These are phyloP conservation scores for Sycon ciliatum DNA, from an alignment of 37 sponge, comb jelly and placozoan species.

Conservation along the genomic window DNA sequence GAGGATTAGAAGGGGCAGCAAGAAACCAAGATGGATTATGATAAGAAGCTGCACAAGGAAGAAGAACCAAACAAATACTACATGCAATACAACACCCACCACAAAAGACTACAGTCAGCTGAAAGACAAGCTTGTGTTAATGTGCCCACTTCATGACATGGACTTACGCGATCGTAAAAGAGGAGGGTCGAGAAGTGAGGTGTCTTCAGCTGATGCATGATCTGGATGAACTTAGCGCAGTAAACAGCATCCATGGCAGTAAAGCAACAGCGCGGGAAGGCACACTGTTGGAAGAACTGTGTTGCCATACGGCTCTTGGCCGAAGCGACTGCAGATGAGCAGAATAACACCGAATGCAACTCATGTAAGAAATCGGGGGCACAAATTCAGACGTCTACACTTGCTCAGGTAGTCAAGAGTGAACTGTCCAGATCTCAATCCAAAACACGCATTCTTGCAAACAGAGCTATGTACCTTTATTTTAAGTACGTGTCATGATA, in stretches of 20 bases:
- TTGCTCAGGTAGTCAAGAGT: no score
- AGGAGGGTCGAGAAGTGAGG: conserved; percentile 95
- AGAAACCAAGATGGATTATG: no score
- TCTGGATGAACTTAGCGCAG: conserved; percentile 81
- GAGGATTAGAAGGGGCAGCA: no score
- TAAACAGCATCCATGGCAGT: conserved; percentile 81
- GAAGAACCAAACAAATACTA: neutral
- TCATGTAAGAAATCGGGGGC: no score
- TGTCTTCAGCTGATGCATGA: conserved; percentile 67
- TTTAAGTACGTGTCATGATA: no score
- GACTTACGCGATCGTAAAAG: conserved; percentile 79
- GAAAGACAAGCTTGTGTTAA: no score
- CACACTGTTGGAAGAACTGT: conserved; percentile 90
- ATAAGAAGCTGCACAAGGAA: no score
- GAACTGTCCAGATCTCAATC: no score
- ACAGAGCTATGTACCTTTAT: no score
- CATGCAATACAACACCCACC: neutral
- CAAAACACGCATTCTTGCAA: no score
- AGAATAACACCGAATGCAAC: neutral
- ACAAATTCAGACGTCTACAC: no score
- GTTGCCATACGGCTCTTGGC: conserved; percentile 71
- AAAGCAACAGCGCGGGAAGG: conserved; percentile 87
- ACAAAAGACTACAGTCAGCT: neutral
- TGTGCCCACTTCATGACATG: neutral
- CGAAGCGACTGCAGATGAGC: conserved; percentile 25